phyloP scores from a whole-genome alignment of 2,888 invertebrate species.

The Branchellion lobata region DNA sequence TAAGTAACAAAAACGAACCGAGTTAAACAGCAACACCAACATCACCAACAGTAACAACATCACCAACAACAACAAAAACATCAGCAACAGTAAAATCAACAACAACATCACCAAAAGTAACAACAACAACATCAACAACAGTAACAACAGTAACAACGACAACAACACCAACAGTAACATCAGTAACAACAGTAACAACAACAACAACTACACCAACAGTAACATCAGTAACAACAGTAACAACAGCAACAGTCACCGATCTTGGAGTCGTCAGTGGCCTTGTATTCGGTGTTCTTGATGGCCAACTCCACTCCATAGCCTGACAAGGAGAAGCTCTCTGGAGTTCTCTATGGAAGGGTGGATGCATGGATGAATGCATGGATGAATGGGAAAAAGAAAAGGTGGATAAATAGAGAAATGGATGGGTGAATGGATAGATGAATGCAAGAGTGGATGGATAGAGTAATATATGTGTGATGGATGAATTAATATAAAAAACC shows the following conservation, averaged over 20 bases:
- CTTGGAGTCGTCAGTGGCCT: slow-evolving; percentile 87
- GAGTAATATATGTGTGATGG: too few species aligned
- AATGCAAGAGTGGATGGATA: too few species aligned
- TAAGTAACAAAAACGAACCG: too few species aligned
- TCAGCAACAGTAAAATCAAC: not conserved
- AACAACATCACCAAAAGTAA: slow-evolving; percentile 46
- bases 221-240: not conserved
- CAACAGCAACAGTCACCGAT: slow-evolving; percentile 55
- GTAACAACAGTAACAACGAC: slow-evolving; percentile 51
- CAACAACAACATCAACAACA: slow-evolving; percentile 48
- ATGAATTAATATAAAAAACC: too few species aligned
- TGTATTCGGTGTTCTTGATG: slow-evolving; percentile 98
- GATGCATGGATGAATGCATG: too few species aligned
- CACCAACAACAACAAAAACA: not conserved
- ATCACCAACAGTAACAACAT: too few species aligned
- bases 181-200: not conserved
- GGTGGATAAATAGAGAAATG: too few species aligned
- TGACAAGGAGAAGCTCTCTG: slow-evolving; percentile 74
- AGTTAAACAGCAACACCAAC: too few species aligned
- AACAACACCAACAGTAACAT: too few species aligned
- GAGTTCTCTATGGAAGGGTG: slow-evolving; percentile 53
- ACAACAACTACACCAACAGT: slow-evolving; percentile 54
- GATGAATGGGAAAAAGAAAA: too few species aligned
- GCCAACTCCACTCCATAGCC: slow-evolving; percentile 98
- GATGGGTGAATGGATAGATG: too few species aligned